These are phyloP conservation scores for Hystrix brachyura DNA, from an alignment of 2,113 vertebrate species.

Conservation along the genomic window DNA sequence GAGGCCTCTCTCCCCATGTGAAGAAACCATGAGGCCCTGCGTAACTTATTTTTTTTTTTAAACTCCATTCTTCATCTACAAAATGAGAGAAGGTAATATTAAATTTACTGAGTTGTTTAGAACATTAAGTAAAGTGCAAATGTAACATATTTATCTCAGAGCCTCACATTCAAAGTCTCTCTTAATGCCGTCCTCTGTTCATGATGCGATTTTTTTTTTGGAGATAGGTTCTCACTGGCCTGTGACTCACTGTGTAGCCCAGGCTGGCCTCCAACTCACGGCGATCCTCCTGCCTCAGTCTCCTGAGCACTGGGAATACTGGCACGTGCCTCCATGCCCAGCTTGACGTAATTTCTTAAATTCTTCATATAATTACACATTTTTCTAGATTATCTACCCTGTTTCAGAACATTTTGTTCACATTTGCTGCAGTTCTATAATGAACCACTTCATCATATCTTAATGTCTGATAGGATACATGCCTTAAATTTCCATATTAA, in stretches of 20 bases:
- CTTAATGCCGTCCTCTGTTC: background rate
- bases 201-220: background rate
- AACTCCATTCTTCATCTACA: background rate
- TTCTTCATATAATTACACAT: background rate
- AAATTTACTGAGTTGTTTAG: background rate
- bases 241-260: background rate
- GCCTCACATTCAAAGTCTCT: background rate
- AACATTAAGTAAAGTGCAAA: background rate
- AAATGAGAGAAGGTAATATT: background rate
- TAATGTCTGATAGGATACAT: background rate
- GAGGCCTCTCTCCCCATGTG: background rate
- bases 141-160: background rate
- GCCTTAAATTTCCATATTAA: background rate
- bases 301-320: background rate
- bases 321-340: background rate
- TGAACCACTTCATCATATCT: background rate
- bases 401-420: constrained; percentile 9
- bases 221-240: background rate
- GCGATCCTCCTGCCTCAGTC: background rate
- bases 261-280: background rate
- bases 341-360: background rate
- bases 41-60: constrained; percentile 2
- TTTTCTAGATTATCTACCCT: background rate
- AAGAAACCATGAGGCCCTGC: background rate
- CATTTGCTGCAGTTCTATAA: background rate